Base-by-base conservation (phyloP, 2,888 invertebrate species). In the Plutella xylostella region DNA sequence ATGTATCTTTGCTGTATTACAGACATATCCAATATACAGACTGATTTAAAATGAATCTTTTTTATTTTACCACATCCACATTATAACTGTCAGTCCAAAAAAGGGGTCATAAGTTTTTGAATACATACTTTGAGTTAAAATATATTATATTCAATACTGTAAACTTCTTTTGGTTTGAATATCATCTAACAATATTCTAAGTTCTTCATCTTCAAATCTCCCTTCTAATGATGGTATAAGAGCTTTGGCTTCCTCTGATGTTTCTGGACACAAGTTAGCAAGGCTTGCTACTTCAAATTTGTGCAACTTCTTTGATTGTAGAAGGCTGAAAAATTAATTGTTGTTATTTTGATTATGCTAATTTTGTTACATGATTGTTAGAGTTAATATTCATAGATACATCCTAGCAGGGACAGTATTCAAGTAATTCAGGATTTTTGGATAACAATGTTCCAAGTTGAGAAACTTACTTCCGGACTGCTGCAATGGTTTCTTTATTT, bases 261-360 rank as follows among this genome's bases (percentile, higher is more conserved):
- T 97, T 80, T 98, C 98, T 0, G 99, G 99, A 63, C 98, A 98
- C n/a, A 99, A 83, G 79, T 99, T 99, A 1, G 98, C 98, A 55
- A 99, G 85, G 12, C 97, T 96, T 1, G 98, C 98, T 47, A 99
- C 85, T 77, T 99, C 99, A 83, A 98, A 99, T 82, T 98, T 98
- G 76, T 99, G 99, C 12, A 97, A 80, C 65, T 96, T 97, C 68
- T 98, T 98, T 65, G 95, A 93, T 85, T 93, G 93, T 42, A 98
- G 78, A 47, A 97, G 87, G 72, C 96, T 97, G 74, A 20, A 88
- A 77, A 15, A n/a, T n/a, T n/a, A n/a, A n/a, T n/a, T n/a, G n/a
- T n/a, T n/a, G n/a, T n/a, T n/a, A n/a, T n/a, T n/a, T n/a, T n/a
- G n/a, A n/a, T n/a, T n/a, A n/a, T n/a, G n/a, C n/a, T n/a, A n/a